Evolutionary conservation across 2,888 invertebrate genomes (phyloP).

Genomic region (Hoplodrina blanda): DNA sequence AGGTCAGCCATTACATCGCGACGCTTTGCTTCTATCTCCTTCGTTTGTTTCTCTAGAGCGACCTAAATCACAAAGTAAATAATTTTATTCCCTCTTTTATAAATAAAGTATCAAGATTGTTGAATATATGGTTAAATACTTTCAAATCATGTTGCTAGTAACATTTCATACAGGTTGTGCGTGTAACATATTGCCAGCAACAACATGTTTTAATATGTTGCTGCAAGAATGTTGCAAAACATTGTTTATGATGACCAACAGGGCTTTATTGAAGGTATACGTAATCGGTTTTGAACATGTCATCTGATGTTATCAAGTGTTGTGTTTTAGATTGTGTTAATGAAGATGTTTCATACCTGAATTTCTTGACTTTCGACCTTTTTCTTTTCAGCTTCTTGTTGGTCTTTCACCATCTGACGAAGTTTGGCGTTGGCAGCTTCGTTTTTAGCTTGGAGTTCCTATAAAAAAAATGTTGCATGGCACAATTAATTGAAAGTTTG

Average conservation of each 20-base stretch:
- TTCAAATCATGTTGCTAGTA: neutral
- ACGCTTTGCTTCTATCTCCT: constrained; percentile 98
- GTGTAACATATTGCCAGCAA: neutral
- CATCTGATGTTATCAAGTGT: neutral
- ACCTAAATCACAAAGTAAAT: constrained; percentile 76
- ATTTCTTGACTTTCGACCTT: constrained; percentile 99
- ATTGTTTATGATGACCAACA: neutral
- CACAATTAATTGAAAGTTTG: neutral
- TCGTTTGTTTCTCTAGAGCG: constrained; percentile 96
- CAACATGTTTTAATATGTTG: neutral
- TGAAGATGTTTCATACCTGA: constrained; percentile 87
- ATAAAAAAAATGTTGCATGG: neutral
- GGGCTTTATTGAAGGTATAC: neutral
- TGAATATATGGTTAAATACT: neutral
- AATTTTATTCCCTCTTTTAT: neutral
- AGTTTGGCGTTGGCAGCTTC: constrained; percentile 99
- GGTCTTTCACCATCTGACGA: constrained; percentile 99
- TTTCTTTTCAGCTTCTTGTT: constrained; percentile 99
- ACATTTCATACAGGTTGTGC: neutral
- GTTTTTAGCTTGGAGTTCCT: constrained; percentile 98
- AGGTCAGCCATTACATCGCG: constrained; percentile 98
- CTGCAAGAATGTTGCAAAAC: neutral
- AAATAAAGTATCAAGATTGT: constrained; percentile 3
- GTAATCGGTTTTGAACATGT: neutral
- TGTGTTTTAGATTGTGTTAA: neutral